Evolutionary conservation across 2,888 invertebrate species (phyloP), one percentile per base, ranked within the genome.

Genomic region (Lacanobia wlatinum): DNA sequence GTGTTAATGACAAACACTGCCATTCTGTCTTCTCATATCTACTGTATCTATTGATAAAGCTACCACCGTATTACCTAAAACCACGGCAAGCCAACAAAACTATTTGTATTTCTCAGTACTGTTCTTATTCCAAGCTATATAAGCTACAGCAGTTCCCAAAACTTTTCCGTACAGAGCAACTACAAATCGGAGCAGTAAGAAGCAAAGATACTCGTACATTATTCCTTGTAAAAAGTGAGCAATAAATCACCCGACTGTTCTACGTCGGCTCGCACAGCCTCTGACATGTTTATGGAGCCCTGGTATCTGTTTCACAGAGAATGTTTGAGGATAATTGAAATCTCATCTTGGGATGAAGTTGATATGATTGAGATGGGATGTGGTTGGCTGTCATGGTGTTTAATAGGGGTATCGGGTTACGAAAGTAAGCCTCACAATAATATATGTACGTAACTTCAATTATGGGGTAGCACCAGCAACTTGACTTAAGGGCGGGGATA

Each of bases 241-340:
- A 70, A 86, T 85, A 84, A 85, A 85, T 85, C 85, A 84, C 69
- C 21, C 69, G 72, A 70, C 73, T 71, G 78, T 76, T 75, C 63
- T 62, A 63, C 71, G 76, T 73, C 72, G 56, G 65, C 71, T 75
- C 61, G 75, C 65, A 68, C 75, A 65, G 75, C 48, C 65, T 67
- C 78, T 65, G 61, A 68, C 69, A 73, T 76, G 68, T 86, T 82
- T 74, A 78, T 86, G 76, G 71, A 60, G 75, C 65, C 72, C 73
- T 86, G 72, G 78, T 82, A 81, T 82, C 76, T 75, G 71, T 76
- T 61, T 65, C 40, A 59, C 69, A n/a, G 52, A 65, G 48, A 66
- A 70, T 73, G 55, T 80, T 73, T 69, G 59, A 50, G 63, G 59
- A 60, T 69, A 70, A 78, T 78, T 78, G 69, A 83, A 82, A 79